Base-by-base conservation (phyloP, 2,113 vertebrate genomes). In the Tetrax tetrax region DNA sequence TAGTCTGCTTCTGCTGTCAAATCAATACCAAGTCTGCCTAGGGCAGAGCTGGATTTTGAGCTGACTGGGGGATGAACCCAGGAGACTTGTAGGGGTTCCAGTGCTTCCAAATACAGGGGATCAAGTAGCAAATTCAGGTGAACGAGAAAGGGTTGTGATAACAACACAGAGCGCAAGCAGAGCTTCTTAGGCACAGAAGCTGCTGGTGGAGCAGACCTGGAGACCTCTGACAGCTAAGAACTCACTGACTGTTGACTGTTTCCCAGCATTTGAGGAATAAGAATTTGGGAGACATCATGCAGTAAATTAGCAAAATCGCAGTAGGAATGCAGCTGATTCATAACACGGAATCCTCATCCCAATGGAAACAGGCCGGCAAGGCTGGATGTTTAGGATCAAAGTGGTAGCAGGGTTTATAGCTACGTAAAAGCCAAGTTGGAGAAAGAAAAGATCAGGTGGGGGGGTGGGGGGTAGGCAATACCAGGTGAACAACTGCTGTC, bases 1-100 rank as follows among this genome's bases (percentile, higher is more conserved):
- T 35, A 31, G 22, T 38, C 38, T 71, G 29, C 45, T 81, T 7
- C 27, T 74, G 47, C 37, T 3, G 4, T 56, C 27, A 37, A 51
- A 83, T 70, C 47, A 83, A 33, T 29, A 48, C 7, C 0, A 0
- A 2, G 0, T 68, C 82, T 91, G 59, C 23, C 59, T 54, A 43
- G 20, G 45, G 18, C n/a, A 92, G 82, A 85, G 61, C 5, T 94
- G 70, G 54, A 27, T 59, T 87, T 75, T 27, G 21, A 80, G 64
- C 48, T 45, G 14, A n/a, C 31, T 38, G 11, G 53, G 57, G 20
- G 20, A 19, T 78, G 31, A 78, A 89, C 71, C 29, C 57, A 48
- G 23, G 18, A 15, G 38, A 77, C 25, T 69, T 77, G 9, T 21
- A 69, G 37, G 50, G 17, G 9, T 69, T 72, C 27, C 13, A 17